phyloP scores from a whole-genome alignment of 1,140 invertebrate species.

The Hesperophylax magnus region DNA sequence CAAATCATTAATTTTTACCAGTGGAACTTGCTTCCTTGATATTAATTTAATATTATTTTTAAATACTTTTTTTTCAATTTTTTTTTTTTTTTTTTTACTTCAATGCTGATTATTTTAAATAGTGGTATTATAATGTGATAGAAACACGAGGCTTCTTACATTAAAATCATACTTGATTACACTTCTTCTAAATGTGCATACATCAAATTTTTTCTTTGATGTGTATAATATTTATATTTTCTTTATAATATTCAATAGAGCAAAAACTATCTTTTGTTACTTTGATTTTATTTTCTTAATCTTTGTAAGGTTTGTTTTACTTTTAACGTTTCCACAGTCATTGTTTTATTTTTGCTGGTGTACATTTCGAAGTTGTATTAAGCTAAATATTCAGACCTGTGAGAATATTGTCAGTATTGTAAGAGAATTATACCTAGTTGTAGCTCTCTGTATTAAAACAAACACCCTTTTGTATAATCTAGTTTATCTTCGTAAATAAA shows the following conservation, averaged over 20 bases:
- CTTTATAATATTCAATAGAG: too few relatives aligned
- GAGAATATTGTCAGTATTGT: conserved; percentile 25
- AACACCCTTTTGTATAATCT: background rate
- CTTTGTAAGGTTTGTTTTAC: too few relatives aligned
- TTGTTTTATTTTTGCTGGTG: too few relatives aligned
- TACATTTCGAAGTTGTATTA: too few relatives aligned
- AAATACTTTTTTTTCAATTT: background rate
- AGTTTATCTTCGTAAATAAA: conserved; percentile 19
- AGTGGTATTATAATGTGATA: too few relatives aligned
- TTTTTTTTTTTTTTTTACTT: background rate
- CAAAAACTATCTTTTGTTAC: background rate
- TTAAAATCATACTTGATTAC: too few relatives aligned
- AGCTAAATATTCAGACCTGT: background rate
- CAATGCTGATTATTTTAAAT: too few relatives aligned
- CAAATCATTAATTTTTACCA: background rate
- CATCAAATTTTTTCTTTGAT: background rate
- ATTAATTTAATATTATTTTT: background rate
- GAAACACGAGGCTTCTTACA: too few relatives aligned
- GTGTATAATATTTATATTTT: background rate
- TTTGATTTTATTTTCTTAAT: background rate
- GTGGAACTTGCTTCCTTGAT: background rate
- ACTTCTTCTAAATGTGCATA: background rate
- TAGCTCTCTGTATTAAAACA: background rate
- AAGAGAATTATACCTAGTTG: conserved; percentile 2
- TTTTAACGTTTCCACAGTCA: too few relatives aligned